phyloP scores from a whole-genome alignment of 2,113 vertebrate genomes.

The Catagonus wagneri region DNA sequence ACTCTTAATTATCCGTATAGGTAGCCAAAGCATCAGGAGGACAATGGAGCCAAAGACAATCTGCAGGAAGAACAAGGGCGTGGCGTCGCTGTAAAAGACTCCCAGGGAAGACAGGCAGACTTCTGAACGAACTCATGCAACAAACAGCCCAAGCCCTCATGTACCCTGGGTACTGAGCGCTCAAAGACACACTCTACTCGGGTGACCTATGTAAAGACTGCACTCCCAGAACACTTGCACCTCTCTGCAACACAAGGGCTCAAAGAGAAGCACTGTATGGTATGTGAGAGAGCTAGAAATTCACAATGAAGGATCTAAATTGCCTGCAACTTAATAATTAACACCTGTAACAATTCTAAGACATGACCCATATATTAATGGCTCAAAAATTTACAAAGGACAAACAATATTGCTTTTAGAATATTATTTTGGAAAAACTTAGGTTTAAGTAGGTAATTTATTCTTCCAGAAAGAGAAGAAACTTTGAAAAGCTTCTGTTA shows the following conservation, averaged over 20 bases:
- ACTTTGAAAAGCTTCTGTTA: background rate
- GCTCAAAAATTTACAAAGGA: background rate
- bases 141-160: fast-evolving
- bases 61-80: slow-evolving; percentile 83
- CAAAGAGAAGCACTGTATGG: background rate
- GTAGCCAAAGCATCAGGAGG: slow-evolving; percentile 98
- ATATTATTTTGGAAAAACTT: slow-evolving; percentile 51
- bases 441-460: slow-evolving; percentile 31
- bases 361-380: background rate
- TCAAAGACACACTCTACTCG: background rate
- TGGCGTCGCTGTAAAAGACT: background rate
- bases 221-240: background rate
- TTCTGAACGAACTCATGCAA: background rate
- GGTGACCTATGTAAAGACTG: background rate
- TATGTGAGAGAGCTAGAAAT: background rate
- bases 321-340: background rate
- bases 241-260: background rate
- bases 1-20: slow-evolving; percentile 96
- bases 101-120: fast-evolving
- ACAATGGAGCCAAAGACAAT: slow-evolving; percentile 99
- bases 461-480: background rate
- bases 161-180: background rate
- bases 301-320: background rate
- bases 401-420: background rate
- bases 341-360: background rate